Base-by-base conservation (phyloP, 2,888 invertebrate genomes). In the Patella caerulea region DNA sequence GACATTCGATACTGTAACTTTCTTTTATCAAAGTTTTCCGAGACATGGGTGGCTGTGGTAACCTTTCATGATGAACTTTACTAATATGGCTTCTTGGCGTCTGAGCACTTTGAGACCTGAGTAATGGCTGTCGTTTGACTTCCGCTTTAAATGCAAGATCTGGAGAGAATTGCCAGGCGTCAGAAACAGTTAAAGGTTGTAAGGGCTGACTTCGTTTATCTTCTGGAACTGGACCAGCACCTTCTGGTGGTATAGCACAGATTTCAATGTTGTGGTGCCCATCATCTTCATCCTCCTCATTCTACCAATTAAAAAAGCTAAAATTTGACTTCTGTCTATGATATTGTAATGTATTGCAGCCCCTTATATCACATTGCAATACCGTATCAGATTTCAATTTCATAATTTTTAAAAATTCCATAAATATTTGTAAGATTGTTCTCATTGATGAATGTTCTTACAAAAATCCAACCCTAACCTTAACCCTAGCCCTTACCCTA, bases 1-100 rank as follows among this genome's bases (percentile, higher is more conserved):
- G 73, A 78, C 85, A 85, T 71, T 83, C 80, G 77, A 83, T 83
- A 79, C 85, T 85, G 59, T 85, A 86, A 72, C 81, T 84, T 72
- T 85, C 86, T 15, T 83, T 84, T 79, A 80, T 84, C 24, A 84
- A 79, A 15, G 82, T 14, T 24, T 65, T 19, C 4, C 24, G 19
- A 65, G 65, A 65, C 11, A 24, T 24, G 19, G 19, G 19, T 65
- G 19, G 65, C 14, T 65, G 19, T 24, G 24, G 65, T 24, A 65
- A 24, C 65, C 24, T 65, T 65, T 65, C 65, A 65, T 11, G 24
- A 24, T 65, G 9, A 24, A 19, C 65, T 65, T 24, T 24, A 19
- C 24, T 14, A 24, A 65, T 9, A 65, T 24, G 19, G 3, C 14
- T n/a, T 0, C 24, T 65, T 24, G 65, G 19, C 19, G 9, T 65